Evolutionary conservation across 2,113 vertebrate species (phyloP).

Genomic region (Oncorhynchus masou): DNA sequence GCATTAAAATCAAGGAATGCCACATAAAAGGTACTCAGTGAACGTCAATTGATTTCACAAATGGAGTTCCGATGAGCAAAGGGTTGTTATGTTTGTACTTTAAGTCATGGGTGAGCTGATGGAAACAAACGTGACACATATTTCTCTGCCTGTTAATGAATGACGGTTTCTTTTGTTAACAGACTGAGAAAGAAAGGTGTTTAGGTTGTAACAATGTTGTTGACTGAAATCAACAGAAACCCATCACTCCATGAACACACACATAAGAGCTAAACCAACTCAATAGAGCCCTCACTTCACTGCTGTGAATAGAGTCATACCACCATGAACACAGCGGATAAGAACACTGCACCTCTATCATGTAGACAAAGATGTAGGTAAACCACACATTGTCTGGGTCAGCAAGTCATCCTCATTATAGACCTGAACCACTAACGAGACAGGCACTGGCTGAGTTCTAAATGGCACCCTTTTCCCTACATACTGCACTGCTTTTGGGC

Average conservation of each 20-base stretch:
- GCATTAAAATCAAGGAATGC: no score
- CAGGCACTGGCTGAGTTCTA: no score
- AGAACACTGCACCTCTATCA: neutral
- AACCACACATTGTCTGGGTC: neutral
- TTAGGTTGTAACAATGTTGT: neutral
- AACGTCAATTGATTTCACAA: no score
- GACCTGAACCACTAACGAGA: neutral
- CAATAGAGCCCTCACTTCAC: neutral
- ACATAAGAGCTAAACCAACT: neutral
- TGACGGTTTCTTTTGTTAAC: neutral
- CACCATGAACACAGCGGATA: neutral
- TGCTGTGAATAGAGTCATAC: neutral
- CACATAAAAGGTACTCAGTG: no score
- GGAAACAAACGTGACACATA: neutral
- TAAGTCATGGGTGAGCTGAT: neutral
- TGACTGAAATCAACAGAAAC: slow-evolving; percentile 3
- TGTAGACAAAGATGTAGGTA: neutral
- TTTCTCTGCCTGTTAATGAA: neutral
- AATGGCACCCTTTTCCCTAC: no score
- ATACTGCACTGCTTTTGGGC: no score
- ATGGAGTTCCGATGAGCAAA: neutral
- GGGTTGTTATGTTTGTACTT: neutral
- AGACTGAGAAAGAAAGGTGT: neutral
- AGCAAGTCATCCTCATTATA: neutral
- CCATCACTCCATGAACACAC: neutral